Base-by-base conservation (phyloP, 2,797 vertebrate species). In the Erpetoichthys calabaricus region DNA sequence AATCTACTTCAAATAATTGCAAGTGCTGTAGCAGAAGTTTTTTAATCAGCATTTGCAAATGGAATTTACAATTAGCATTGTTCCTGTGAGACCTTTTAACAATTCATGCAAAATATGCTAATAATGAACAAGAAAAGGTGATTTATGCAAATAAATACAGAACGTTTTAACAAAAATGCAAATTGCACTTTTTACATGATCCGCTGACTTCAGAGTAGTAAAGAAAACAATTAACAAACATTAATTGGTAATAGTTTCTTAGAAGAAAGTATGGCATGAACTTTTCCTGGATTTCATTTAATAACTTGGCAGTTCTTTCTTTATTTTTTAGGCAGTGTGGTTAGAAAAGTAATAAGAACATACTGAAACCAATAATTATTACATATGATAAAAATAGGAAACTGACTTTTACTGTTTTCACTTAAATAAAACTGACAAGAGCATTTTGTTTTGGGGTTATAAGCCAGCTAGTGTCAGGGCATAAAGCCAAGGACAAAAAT, bases 181-280 rank as follows among this genome's bases (percentile, higher is more conserved):
- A 74, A 73, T 71, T 65, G 64, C 70, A 73, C 69, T 71, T 63
- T 80, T 80, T 81, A 75, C 80, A 69, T 57, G 47, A 62, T 57
- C 74, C 68, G 79, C 75, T 80, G 79, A 78, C 78, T 77, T 67
- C 65, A 76, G 61, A 62, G 70, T 68, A 63, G 59, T 57, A 56
- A 61, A 73, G 47, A 73, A 77, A 80, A 82, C 75, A 80, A 80
- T 82, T 80, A 81, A 70, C 62, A 62, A 73, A 73, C 64, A 67
- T 67, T 75, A 62, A 65, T 69, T 63, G 60, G 57, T 66, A 65
- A 69, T 66, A 59, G 49, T 46, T 60, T 57, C 62, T 67, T 58
- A 59, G 61, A 67, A 62, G 62, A 52, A 52, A 53, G 62, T 4
- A 54, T 45, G 47, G 45, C 57, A 51, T 7, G 43, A 10, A 44